Percentiles rank a stretch among this genome's conserved stretches.
Evolutionary conservation across 2,113 vertebrate species (phyloP).

Genomic region (Azemiops feae): DNA sequence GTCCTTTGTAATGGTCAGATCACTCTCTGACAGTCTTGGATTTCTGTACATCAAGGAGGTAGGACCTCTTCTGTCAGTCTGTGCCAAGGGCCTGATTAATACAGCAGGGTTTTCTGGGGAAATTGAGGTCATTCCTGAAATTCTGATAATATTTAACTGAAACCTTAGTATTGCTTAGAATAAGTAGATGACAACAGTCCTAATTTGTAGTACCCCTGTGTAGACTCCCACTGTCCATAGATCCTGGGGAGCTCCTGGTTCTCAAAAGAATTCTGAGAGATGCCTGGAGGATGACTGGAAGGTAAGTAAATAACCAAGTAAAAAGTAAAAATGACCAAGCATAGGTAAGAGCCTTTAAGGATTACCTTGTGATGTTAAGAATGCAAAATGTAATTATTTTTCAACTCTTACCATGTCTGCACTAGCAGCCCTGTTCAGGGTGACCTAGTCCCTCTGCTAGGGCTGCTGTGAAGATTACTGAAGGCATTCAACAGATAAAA

Average conservation of each 20-base stretch:
- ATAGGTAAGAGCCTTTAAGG: not conserved
- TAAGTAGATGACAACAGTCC: not conserved
- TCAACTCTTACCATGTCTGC: not conserved
- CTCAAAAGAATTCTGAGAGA: not conserved
- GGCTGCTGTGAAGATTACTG: not conserved
- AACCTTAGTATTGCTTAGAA: not conserved
- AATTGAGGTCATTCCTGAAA: not conserved
- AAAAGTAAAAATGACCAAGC: not conserved
- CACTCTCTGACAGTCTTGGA: not conserved
- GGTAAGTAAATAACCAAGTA: not conserved
- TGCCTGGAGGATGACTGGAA: not conserved
- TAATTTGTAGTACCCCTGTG: not conserved
- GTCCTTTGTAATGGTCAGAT: not conserved
- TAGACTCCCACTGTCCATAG: not conserved
- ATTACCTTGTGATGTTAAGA: not conserved
- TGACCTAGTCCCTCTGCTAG: not conserved
- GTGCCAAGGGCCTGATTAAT: not conserved
- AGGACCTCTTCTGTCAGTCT: not conserved
- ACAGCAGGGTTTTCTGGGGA: not conserved
- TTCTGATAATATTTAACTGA: not conserved
- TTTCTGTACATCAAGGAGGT: not conserved
- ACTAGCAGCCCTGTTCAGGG: not conserved
- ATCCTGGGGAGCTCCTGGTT: not conserved
- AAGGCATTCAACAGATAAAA: not conserved
- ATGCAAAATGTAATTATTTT: not conserved